Evolutionary conservation across 2,113 vertebrate species (phyloP).

Genomic region (Tyrannus savana): DNA sequence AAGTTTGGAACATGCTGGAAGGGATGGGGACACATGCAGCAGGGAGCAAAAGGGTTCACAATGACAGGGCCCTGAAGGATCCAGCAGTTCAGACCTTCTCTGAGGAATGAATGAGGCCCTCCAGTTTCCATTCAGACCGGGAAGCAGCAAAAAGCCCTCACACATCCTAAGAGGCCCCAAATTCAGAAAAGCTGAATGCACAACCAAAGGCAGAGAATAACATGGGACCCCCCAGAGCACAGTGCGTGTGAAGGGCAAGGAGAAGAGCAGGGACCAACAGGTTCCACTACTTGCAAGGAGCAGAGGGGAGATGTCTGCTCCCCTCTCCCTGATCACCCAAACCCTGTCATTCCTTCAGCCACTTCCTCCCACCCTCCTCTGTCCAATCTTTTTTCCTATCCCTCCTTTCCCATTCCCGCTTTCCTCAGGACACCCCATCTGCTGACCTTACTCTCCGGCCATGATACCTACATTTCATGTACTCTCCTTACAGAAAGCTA

Average conservation of each 20-base stretch:
- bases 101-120: background rate
- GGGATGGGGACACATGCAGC: background rate
- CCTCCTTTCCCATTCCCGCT: background rate
- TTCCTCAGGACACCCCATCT: background rate
- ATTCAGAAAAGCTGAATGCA: background rate
- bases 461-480: background rate
- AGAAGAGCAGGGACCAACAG: background rate
- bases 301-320: background rate
- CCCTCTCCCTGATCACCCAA: background rate
- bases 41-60: background rate
- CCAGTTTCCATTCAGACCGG: background rate
- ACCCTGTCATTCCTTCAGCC: background rate
- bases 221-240: background rate
- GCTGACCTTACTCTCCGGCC: background rate
- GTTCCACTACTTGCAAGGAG: background rate
- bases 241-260: background rate
- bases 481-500: background rate
- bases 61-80: background rate
- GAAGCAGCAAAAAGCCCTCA: background rate
- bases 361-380: background rate
- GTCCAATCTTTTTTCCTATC: background rate
- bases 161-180: background rate
- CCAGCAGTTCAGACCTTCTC: background rate
- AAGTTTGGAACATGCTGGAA: background rate
- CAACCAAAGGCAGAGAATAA: background rate